Evolutionary conservation across 2,797 vertebrate species (phyloP).

Genomic region (Luscinia megarhynchos): DNA sequence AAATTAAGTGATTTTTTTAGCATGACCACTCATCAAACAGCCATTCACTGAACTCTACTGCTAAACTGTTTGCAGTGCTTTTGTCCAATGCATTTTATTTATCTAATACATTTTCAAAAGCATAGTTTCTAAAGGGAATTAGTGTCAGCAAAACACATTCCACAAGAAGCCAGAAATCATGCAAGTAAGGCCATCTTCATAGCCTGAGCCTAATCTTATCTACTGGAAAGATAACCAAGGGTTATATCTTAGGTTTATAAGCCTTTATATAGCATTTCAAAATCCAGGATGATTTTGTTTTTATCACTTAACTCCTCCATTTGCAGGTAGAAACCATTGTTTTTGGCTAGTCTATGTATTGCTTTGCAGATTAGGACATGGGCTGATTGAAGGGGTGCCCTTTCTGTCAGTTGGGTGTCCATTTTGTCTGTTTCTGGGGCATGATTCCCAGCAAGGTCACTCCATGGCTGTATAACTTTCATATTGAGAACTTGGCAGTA

Average conservation of each 20-base stretch:
- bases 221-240: conserved; percentile 58
- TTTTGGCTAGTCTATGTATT: not conserved
- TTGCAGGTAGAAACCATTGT: conserved; percentile 41
- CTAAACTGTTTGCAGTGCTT: not conserved
- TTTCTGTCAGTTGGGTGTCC: not conserved
- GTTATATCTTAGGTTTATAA: conserved; percentile 54
- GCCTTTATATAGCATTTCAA: conserved; percentile 62
- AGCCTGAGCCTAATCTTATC: conserved; percentile 63
- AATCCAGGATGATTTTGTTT: conserved; percentile 57
- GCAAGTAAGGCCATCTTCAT: conserved; percentile 40
- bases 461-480: not conserved
- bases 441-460: not conserved
- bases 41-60: not conserved
- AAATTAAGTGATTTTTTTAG: not conserved
- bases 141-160: conserved; percentile 49
- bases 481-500: not conserved
- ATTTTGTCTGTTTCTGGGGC: not conserved
- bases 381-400: not conserved
- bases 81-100: conserved; percentile 22
- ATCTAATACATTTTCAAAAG: not conserved
- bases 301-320: conserved; percentile 45
- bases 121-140: conserved; percentile 16
- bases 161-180: conserved; percentile 32
- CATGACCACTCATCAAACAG: not conserved
- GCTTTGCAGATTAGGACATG: conserved; percentile 45